These are phyloP conservation scores for Tichodroma muraria DNA, from an alignment of 2,113 vertebrate genomes.

Conservation along the genomic window DNA sequence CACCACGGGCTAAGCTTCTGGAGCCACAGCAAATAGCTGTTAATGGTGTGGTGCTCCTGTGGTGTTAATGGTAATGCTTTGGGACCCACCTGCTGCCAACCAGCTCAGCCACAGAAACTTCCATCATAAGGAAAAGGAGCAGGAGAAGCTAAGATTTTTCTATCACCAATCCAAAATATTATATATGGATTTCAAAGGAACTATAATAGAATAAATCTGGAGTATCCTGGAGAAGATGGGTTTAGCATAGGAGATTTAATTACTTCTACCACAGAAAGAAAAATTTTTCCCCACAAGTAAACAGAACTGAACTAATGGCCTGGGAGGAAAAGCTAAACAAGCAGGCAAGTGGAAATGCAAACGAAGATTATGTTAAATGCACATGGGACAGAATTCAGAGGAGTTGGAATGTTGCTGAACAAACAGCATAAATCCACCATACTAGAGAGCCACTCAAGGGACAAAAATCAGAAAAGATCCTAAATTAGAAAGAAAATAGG, in stretches of 20 bases:
- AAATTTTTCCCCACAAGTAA: not conserved
- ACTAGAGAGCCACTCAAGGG: not conserved
- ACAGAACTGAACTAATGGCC: not conserved
- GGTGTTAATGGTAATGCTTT: not conserved
- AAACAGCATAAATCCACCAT: constrained; percentile 10
- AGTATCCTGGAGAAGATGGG: not conserved
- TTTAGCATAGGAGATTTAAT: not conserved
- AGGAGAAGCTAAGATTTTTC: not conserved
- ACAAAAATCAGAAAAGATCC: not conserved
- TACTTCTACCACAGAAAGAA: not conserved
- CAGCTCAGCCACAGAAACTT: not conserved
- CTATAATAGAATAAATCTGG: not conserved
- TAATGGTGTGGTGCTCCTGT: not conserved
- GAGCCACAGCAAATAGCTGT: not conserved
- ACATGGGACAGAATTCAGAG: not conserved
- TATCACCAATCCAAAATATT: not conserved
- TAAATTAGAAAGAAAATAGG: not conserved
- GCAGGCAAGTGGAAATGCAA: constrained; percentile 1
- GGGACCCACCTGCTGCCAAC: not conserved
- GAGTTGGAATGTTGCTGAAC: not conserved
- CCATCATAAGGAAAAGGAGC: not conserved
- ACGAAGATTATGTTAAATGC: constrained; percentile 14
- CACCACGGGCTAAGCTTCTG: not conserved
- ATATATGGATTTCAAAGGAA: not conserved
- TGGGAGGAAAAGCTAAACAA: not conserved